A percentile compares a stretch with the other conserved stretches of the same genome.
phyloP scores from a whole-genome alignment of 2,797 vertebrate species.

The Hoplostethus atlanticus region DNA sequence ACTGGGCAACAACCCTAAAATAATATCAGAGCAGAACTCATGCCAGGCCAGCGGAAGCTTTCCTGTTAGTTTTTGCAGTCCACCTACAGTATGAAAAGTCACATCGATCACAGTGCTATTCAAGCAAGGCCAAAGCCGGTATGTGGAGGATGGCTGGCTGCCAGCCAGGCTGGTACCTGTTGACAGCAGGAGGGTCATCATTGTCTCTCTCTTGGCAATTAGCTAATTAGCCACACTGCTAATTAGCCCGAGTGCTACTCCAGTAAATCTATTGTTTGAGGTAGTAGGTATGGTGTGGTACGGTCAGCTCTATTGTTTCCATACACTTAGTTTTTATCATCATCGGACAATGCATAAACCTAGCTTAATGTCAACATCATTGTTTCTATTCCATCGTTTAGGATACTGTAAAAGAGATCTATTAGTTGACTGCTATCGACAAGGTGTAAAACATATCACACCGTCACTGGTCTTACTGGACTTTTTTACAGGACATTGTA shows the following conservation, averaged over 20 bases:
- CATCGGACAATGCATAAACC: neutral
- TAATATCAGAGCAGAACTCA: slow-evolving; percentile 14
- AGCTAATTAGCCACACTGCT: slow-evolving; percentile 56
- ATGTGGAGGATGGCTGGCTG: slow-evolving; percentile 5
- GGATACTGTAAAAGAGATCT: slow-evolving; percentile 8
- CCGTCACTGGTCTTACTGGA: neutral
- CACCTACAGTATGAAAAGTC: slow-evolving; percentile 29
- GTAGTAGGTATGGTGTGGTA: slow-evolving; percentile 22
- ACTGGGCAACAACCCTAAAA: slow-evolving; percentile 7
- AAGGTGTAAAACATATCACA: neutral
- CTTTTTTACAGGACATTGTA: neutral
- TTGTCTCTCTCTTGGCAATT: slow-evolving; percentile 56
- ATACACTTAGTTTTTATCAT: neutral
- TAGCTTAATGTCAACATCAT: neutral
- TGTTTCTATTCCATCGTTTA: neutral
- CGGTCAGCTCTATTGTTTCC: slow-evolving; percentile 36
- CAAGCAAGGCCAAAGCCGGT: slow-evolving; percentile 29
- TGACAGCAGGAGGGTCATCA: slow-evolving; percentile 49
- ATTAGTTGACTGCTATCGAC: neutral
- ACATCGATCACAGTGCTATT: slow-evolving; percentile 36
- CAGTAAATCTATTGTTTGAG: slow-evolving; percentile 48
- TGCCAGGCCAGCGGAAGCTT: slow-evolving; percentile 14
- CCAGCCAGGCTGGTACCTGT: slow-evolving; percentile 47
- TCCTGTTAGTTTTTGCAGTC: slow-evolving; percentile 26
- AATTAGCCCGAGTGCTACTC: slow-evolving; percentile 65